Conservation (phyloP, 2,113 vertebrate genomes). For the Calyptommatus sinebrachiatus region DNA sequence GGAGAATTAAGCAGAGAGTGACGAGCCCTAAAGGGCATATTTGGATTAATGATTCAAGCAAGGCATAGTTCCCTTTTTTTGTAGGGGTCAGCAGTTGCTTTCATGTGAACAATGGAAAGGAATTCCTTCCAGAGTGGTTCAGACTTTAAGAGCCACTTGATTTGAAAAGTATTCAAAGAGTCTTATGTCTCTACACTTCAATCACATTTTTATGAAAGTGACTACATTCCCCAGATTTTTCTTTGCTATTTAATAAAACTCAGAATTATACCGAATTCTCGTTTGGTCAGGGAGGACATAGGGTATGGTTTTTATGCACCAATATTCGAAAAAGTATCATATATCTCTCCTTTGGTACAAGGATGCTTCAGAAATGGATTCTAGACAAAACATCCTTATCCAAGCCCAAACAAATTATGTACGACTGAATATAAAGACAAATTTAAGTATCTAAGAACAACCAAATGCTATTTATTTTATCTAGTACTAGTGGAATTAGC, state of each 20-base stretch:
- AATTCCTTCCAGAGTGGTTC: conserved; percentile 7
- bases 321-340: background rate
- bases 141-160: conserved; percentile 1
- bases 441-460: background rate
- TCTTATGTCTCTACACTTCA: background rate
- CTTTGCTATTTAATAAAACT: background rate
- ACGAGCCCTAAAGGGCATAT: background rate
- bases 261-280: background rate
- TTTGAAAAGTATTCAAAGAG: background rate
- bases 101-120: background rate
- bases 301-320: background rate
- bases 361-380: background rate
- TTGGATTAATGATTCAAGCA: background rate
- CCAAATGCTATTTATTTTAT: too few relatives aligned
- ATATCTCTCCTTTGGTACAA: background rate
- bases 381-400: background rate
- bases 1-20: background rate
- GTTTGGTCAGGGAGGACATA: background rate
- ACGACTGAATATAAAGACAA: background rate
- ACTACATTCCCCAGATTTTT: background rate
- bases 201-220: background rate
- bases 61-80: background rate
- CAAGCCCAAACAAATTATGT: background rate
- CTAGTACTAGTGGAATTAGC: too few relatives aligned
- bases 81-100: background rate